Base-by-base conservation (phyloP, 2,797 vertebrate genomes). In the Trachurus trachurus region DNA sequence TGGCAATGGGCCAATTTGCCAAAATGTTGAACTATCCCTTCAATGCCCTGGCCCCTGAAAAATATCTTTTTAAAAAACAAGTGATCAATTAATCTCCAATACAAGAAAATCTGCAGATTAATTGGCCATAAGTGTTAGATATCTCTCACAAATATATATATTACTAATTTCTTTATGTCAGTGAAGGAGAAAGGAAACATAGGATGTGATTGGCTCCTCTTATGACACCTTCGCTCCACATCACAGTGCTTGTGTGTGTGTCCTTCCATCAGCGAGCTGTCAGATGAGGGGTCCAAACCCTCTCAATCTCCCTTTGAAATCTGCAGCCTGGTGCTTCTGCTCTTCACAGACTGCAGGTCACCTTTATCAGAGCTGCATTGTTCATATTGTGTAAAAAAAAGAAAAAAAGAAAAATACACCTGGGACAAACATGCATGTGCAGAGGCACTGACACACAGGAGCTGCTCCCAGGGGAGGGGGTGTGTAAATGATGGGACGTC, bases 221-320 rank as follows among this genome's bases (percentile, higher is more conserved):
- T 19, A 37, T 39, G 57, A 44, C 34, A 58, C 21, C 5, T 16
- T 56, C 21, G 58, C 42, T 72, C 47, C 52, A 39, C 9, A 45
- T 3, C 26, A 26, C 26, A 3, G 40, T 73, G 54, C 69, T 65
- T 82, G 44, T 71, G 22, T 73, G 76, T 77, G 31, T 34, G 26
- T 26, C 26, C 49, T 66, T 66, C 34, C 59, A 71, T 73, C 66
- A 78, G 52, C 71, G 50, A 60, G 62, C 39, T 58, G 68, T 67
- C 79, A 73, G 62, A 79, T 69, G 47, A 76, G 50, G 37, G 40
- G 42, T 78, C 67, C 39, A 44, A 70, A 75, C 39, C 45, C 47
- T 76, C 16, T 78, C 70, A 72, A 47, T 76, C 76, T 74, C 37
- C n/a, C 77, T 85, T 66, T 92, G 80, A 88, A 84, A 87, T 88